These are phyloP conservation scores for Drosophila pseudotakahashii DNA, from an alignment of 2,888 invertebrate genomes.

Conservation along the genomic window DNA sequence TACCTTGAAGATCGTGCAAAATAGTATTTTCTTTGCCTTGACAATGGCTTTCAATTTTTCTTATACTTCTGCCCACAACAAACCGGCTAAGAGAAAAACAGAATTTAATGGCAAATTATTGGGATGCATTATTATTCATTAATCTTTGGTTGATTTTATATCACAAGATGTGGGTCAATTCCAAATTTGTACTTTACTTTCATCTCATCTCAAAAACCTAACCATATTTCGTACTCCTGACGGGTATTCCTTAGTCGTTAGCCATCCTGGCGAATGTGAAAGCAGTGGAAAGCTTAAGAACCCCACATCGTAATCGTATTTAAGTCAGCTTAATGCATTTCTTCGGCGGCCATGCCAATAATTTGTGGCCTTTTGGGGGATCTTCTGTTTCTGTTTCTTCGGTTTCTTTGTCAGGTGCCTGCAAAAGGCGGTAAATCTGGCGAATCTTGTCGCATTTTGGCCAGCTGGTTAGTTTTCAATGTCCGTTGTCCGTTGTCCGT, in stretches of 20 bases:
- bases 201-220: background rate
- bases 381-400: slow-evolving; percentile 28
- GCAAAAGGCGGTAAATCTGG: slow-evolving; percentile 43
- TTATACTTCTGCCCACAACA: too few species aligned
- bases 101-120: too few species aligned
- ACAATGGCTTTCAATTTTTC: too few species aligned
- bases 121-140: too few species aligned
- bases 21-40: too few species aligned
- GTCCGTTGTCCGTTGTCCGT: slow-evolving; percentile 3
- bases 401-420: slow-evolving; percentile 48
- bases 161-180: too few species aligned
- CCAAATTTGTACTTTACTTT: too few species aligned
- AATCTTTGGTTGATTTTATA: too few species aligned
- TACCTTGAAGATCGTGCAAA: background rate
- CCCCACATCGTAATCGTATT: slow-evolving; percentile 14
- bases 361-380: background rate
- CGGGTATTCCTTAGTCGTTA: slow-evolving; percentile 12
- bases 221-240: background rate
- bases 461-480: slow-evolving; percentile 41
- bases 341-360: slow-evolving; percentile 7
- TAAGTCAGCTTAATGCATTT: slow-evolving; percentile 44
- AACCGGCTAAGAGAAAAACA: too few species aligned
- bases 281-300: background rate
- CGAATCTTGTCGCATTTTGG: slow-evolving; percentile 41
- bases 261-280: background rate